Evolutionary conservation across 2,888 invertebrate genomes (phyloP), one percentile per base, ranked within the genome.

Genomic region (Lasius fuliginosus): DNA sequence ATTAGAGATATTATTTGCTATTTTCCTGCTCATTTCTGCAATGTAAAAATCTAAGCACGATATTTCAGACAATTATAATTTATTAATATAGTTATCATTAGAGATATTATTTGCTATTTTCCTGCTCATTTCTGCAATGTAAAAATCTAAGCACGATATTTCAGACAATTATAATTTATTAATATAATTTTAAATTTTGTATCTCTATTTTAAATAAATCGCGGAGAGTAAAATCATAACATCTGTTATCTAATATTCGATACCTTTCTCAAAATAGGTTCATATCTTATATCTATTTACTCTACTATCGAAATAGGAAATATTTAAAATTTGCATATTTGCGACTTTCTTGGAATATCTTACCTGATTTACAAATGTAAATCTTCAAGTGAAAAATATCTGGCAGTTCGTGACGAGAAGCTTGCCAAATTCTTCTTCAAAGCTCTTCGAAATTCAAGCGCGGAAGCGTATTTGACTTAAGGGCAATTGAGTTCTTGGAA

Each of bases 401-500:
- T n/a, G 56, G 18, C 18, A 49, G 11, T 15, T 56, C n/a, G 27
- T 6, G 27, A 60, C 6, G 36, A n/a, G 4, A 30, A 42, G 15
- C 23, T 23, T 33, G n/a, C n/a, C 42, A 62, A 75, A 64, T 3
- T n/a, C 4, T 42, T 42, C 60, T 15, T 58, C n/a, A 30, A 62
- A 62, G 23, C 3, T 75, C 23, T 46, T 42, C n/a, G 8, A 42
- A 62, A 62, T 5, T 33, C 42, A 15, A 42, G 3, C 27, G 53
- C 3, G 6, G 68, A 67, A 53, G 18, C 53, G 12, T 40, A 40
- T 36, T 76, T 33, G 33, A 33, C n/a, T 68, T 77, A 40, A 68
- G 56, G 40, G n/a, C 53, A 53, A 67, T 27, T n/a, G 36, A 40
- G 23, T 68, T 77, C 76, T 53, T 15, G 56, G 68, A 77, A 77